These are phyloP conservation scores for Heliornis fulica DNA, from an alignment of 2,113 vertebrate genomes.

Conservation along the genomic window DNA sequence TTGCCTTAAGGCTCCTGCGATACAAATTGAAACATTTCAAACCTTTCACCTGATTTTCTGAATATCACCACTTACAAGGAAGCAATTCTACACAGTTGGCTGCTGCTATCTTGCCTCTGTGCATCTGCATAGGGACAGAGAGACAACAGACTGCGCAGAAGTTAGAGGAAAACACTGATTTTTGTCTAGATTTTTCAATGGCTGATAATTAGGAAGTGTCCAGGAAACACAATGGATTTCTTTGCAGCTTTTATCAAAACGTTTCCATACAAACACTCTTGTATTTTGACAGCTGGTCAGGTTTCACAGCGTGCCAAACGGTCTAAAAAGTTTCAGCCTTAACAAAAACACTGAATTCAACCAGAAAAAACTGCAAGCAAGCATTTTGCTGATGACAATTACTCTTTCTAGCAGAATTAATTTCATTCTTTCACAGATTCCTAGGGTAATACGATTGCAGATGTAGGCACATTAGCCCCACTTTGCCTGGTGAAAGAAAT, in stretches of 20 bases:
- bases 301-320: background rate
- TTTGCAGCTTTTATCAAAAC: background rate
- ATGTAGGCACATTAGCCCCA: background rate
- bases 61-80: background rate
- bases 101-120: background rate
- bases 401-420: background rate
- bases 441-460: background rate
- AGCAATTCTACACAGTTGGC: background rate
- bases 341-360: background rate
- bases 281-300: background rate
- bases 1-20: background rate
- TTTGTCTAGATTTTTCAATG: background rate
- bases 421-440: background rate
- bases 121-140: background rate
- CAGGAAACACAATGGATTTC: background rate
- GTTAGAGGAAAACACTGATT: background rate
- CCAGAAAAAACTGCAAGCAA: background rate
- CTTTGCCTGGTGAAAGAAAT: background rate
- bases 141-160: background rate
- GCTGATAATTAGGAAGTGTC: background rate
- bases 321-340: background rate
- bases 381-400: background rate
- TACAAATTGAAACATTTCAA: background rate
- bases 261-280: background rate
- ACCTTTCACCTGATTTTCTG: background rate